A percentile compares a stretch with the other conserved stretches of the same genome.
phyloP scores from a whole-genome alignment of 2,797 vertebrate species.

The Vultur gryphus region DNA sequence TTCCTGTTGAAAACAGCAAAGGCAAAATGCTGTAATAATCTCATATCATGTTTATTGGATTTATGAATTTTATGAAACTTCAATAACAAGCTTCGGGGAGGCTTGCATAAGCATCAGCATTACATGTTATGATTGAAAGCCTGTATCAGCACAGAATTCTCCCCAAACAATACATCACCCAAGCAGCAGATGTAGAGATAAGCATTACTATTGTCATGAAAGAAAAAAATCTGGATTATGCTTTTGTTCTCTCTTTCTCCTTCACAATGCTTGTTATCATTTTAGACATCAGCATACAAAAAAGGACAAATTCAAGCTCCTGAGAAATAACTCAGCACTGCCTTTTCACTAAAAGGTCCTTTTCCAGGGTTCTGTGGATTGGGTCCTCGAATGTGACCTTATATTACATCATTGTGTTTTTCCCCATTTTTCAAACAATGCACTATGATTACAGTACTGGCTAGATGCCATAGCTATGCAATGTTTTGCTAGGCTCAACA shows the following conservation, averaged over 20 bases:
- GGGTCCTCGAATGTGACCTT: neutral
- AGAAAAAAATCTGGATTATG: neutral
- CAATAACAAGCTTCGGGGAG: neutral
- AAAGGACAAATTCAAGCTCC: neutral
- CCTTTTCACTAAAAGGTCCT: neutral
- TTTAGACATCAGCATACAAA: neutral
- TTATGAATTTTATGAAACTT: slow-evolving; percentile 1
- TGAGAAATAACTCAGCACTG: neutral
- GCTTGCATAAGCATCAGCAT: neutral
- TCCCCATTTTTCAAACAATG: neutral
- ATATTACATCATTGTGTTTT: neutral
- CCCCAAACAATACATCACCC: neutral
- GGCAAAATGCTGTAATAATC: neutral
- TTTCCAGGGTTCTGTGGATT: neutral
- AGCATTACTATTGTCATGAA: neutral
- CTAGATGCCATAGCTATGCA: neutral
- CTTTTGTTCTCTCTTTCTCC: neutral
- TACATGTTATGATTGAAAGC: neutral
- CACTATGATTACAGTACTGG: neutral
- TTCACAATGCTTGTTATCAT: neutral
- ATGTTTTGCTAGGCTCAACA: neutral
- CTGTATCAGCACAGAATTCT: neutral
- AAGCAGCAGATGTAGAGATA: neutral
- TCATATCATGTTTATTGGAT: neutral
- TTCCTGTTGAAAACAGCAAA: neutral